These are phyloP conservation scores for Falcaria lacertinaria DNA, from an alignment of 2,888 invertebrate genomes.

Conservation along the genomic window DNA sequence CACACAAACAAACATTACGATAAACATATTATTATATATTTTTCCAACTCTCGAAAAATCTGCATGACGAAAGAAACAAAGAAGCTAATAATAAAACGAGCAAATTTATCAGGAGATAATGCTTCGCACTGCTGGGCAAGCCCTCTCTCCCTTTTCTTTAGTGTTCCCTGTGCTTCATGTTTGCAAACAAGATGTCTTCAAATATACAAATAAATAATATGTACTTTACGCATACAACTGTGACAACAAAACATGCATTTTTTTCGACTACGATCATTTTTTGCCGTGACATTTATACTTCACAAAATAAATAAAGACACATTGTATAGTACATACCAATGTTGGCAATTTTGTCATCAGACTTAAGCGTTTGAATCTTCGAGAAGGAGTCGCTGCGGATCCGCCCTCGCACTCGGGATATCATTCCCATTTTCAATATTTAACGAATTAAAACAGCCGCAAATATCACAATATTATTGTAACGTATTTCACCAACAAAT, in stretches of 20 bases:
- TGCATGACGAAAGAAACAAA: not conserved
- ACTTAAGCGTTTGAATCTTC: constrained; percentile 80
- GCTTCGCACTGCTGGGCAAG: no score
- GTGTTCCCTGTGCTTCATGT: no score
- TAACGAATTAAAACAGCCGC: constrained; percentile 5
- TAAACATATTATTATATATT: constrained; percentile 1
- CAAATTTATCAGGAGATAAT: no score
- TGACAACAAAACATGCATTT: no score
- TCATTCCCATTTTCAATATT: constrained; percentile 81
- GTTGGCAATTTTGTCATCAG: constrained; percentile 85
- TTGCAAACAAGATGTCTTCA: no score
- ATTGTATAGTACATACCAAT: constrained; percentile 82
- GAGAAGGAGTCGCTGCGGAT: constrained; percentile 82
- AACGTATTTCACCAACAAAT: not conserved
- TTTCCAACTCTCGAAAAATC: not conserved
- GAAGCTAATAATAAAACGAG: not conserved
- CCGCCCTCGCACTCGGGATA: constrained; percentile 84
- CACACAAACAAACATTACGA: constrained; percentile 2
- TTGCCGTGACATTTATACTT: no score
- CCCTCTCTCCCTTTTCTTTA: no score
- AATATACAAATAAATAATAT: no score
- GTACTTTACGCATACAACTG: no score
- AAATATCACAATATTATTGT: constrained; percentile 14
- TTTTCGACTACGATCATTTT: no score
- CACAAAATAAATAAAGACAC: no score